Evolutionary conservation across 2,888 invertebrate species (phyloP).

Genomic region (Drosophila phalerata): DNA sequence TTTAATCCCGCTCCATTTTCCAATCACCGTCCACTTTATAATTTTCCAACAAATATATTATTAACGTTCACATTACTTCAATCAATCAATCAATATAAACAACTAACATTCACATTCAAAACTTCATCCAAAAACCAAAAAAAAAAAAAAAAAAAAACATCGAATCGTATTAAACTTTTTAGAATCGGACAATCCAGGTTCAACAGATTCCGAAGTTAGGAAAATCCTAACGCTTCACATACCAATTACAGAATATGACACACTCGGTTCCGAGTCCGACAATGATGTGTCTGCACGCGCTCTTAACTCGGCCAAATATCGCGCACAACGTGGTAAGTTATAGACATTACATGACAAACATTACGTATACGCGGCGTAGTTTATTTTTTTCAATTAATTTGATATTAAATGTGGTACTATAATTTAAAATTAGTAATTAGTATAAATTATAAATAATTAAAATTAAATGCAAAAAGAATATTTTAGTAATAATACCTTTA

Average conservation of each 20-base stretch:
- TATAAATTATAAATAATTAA: too few relatives aligned
- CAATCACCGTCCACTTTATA: conserved; percentile 26
- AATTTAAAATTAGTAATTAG: too few relatives aligned
- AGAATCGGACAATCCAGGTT: conserved; percentile 97
- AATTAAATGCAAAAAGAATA: too few relatives aligned
- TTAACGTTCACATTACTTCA: conserved; percentile 28
- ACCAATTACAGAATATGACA: conserved; percentile 97
- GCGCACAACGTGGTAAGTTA: conserved; percentile 84
- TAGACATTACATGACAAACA: too few relatives aligned
- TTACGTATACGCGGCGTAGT: conserved; percentile 1
- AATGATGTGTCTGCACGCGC: conserved; percentile 91
- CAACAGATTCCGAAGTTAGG: conserved; percentile 97
- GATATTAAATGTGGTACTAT: too few relatives aligned
- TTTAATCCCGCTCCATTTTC: conserved; percentile 15
- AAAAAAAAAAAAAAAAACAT: conserved; percentile 76
- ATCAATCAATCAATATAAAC: conserved; percentile 40
- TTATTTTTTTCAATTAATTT: too few relatives aligned
- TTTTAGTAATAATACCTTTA: too few relatives aligned
- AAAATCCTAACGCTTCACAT: conserved; percentile 96
- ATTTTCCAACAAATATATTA: conserved; percentile 19
- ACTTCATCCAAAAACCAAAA: conserved; percentile 29
- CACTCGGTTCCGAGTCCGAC: conserved; percentile 92
- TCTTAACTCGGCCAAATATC: conserved; percentile 86
- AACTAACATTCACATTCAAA: conserved; percentile 69
- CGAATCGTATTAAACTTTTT: conserved; percentile 86